Evolutionary conservation across 2,113 vertebrate genomes (phyloP).

Genomic region (Pollachius pollachius): DNA sequence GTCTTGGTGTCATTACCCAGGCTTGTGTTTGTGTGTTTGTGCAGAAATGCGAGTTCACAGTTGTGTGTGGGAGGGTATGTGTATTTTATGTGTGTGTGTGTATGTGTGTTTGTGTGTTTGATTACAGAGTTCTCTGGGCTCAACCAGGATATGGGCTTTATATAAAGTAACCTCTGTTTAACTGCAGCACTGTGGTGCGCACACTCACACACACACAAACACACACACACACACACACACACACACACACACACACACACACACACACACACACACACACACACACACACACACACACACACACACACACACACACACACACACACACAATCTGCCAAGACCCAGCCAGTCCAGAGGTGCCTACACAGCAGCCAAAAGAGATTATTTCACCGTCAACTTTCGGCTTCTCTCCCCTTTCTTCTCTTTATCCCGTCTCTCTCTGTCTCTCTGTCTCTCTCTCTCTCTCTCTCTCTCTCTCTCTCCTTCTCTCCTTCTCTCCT

Average conservation of each 20-base stretch:
- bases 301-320: conserved; percentile 37
- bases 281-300: conserved; percentile 18
- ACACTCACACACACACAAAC: conserved; percentile 34
- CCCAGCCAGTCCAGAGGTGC: no score
- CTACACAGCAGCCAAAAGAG: no score
- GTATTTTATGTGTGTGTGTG: conserved; percentile 8
- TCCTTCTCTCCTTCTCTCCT: background rate
- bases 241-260: background rate
- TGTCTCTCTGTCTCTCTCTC: background rate
- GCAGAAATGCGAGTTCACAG: conserved; percentile 16
- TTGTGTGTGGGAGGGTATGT: conserved; percentile 23
- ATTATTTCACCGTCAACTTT: no score
- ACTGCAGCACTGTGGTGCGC: conserved; percentile 48
- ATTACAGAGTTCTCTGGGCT: conserved; percentile 59
- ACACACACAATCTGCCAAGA: background rate
- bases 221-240: no score
- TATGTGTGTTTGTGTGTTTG: conserved; percentile 22
- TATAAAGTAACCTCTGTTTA: conserved; percentile 69
- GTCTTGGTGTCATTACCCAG: conserved; percentile 57
- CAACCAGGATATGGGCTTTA: conserved; percentile 65
- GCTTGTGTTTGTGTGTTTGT: conserved; percentile 37
- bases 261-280: background rate
- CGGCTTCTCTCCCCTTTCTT: background rate
- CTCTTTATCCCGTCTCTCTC: background rate
- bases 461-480: conserved; percentile 6